Conservation (phyloP, 2,888 invertebrate genomes). For the Exephanes ischioxanthus region DNA sequence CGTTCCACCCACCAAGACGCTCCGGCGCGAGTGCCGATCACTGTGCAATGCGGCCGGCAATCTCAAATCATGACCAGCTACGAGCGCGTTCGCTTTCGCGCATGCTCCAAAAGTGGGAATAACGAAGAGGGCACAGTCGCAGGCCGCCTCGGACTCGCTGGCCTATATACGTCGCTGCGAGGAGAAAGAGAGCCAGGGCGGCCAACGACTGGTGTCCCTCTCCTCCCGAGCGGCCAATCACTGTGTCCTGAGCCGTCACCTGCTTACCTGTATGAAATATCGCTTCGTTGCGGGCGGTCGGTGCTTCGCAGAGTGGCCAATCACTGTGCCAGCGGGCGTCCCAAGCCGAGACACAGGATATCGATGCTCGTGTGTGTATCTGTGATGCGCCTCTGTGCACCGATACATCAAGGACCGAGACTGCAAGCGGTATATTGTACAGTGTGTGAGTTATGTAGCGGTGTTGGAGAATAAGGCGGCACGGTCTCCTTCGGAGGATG, state of each 20-base stretch:
- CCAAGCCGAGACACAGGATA: neutral
- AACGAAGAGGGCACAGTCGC: slow-evolving; percentile 21
- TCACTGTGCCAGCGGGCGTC: neutral
- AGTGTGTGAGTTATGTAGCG: slow-evolving; percentile 4
- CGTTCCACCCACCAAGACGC: neutral
- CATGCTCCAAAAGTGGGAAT: slow-evolving; percentile 13
- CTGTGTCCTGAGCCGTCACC: neutral
- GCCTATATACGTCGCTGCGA: slow-evolving; percentile 1
- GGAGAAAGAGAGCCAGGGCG: neutral
- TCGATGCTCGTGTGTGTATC: slow-evolving; percentile 1
- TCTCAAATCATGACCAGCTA: slow-evolving; percentile 7
- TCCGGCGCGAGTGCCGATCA: neutral
- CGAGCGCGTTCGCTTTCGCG: neutral
- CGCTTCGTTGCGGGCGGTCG: too few relatives aligned
- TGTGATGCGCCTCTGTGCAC: neutral
- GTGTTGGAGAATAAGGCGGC: slow-evolving; percentile 42
- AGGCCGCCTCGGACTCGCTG: slow-evolving; percentile 30
- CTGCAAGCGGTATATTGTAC: slow-evolving; percentile 3
- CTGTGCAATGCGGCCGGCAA: neutral
- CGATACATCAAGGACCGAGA: neutral
- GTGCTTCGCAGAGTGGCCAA: neutral
- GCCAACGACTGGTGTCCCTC: neutral
- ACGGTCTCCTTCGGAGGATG: slow-evolving; percentile 34
- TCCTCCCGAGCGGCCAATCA: neutral
- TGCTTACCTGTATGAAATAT: neutral